Evolutionary conservation across 2,113 vertebrate species (phyloP).

Genomic region (Sturnira hondurensis): DNA sequence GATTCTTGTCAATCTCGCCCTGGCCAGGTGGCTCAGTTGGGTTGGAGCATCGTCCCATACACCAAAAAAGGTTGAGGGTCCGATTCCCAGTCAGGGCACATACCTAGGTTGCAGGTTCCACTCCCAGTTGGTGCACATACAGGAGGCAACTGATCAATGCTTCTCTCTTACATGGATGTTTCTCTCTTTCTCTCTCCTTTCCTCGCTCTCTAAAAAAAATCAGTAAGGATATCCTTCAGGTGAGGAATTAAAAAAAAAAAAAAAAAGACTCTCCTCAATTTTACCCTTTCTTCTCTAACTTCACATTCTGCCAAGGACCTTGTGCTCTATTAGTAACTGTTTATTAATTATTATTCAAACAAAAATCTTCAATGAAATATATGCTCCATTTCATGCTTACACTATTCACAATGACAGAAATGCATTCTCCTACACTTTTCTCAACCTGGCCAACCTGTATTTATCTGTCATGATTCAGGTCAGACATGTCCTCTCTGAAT

Average conservation of each 20-base stretch:
- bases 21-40: too few species aligned
- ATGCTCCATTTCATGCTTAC: background rate
- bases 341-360: background rate
- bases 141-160: too few species aligned
- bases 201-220: too few species aligned
- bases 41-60: too few species aligned
- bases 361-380: background rate
- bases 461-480: background rate
- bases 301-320: background rate
- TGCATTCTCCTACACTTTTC: background rate
- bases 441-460: background rate
- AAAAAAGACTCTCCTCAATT: background rate
- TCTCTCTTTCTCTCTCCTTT: too few species aligned
- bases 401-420: background rate
- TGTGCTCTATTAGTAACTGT: background rate
- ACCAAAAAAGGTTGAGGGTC: too few species aligned
- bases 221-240: too few species aligned
- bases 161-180: too few species aligned
- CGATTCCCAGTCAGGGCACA: too few species aligned
- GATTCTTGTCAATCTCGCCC: background rate
- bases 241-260: too few species aligned
- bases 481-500: background rate
- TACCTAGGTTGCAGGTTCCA: too few species aligned
- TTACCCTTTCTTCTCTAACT: background rate
- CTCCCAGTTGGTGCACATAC: too few species aligned